These are phyloP conservation scores for Emydocephalus ijimae DNA, from an alignment of 2,113 vertebrate genomes.

Conservation along the genomic window DNA sequence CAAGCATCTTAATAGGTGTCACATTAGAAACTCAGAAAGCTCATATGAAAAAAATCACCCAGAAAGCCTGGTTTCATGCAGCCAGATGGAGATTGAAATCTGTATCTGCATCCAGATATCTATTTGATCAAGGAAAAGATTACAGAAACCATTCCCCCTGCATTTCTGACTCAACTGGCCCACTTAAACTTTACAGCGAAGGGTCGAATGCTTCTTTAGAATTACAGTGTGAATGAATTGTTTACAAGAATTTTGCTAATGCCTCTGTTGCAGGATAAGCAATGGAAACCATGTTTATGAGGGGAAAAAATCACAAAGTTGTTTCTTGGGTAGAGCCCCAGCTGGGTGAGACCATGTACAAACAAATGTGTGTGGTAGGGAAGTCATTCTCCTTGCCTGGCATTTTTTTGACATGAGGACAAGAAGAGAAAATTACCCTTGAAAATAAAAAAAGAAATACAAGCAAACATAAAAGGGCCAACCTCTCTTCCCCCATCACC, in stretches of 20 bases:
- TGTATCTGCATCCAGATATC: background rate
- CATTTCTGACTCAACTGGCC: background rate
- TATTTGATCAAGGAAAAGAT: background rate
- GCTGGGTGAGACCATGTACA: background rate
- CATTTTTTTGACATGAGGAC: background rate
- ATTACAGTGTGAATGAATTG: background rate
- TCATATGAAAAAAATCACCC: background rate
- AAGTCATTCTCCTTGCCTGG: background rate
- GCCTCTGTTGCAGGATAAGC: background rate
- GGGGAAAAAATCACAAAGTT: background rate
- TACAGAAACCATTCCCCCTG: background rate
- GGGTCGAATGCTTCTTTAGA: background rate
- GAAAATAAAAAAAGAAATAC: background rate
- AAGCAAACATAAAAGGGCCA: background rate
- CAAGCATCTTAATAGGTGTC: conserved; percentile 40
- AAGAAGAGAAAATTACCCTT: background rate
- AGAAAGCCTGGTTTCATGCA: background rate
- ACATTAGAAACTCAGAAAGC: background rate
- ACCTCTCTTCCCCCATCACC: background rate
- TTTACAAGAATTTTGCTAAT: background rate
- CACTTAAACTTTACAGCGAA: background rate
- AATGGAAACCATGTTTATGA: background rate
- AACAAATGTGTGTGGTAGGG: background rate
- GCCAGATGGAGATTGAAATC: background rate
- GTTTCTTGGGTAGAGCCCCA: background rate